Conservation (phyloP, 2,113 vertebrate genomes). For the Gavialis gangeticus region DNA sequence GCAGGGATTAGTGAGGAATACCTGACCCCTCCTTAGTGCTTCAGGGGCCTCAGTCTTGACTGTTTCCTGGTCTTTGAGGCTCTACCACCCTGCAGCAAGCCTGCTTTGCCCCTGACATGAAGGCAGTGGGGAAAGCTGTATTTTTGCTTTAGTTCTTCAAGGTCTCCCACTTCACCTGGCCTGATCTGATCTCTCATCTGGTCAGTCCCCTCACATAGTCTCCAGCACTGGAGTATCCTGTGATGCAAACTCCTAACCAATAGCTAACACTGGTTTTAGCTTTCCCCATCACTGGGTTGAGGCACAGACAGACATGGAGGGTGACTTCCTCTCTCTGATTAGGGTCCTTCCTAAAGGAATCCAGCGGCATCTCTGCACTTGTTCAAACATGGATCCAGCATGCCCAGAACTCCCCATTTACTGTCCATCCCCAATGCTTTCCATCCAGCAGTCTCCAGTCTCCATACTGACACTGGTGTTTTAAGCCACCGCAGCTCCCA, state of each 20-base stretch:
- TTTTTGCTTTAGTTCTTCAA: neutral
- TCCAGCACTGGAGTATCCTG: constrained; percentile 1
- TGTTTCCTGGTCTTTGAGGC: neutral
- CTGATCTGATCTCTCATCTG: neutral
- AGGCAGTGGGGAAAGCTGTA: neutral
- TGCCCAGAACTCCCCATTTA: neutral
- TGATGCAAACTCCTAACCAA: neutral
- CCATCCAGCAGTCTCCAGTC: neutral
- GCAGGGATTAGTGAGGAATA: neutral
- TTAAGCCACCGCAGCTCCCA: constrained; percentile 1
- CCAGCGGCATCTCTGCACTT: neutral
- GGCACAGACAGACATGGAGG: neutral
- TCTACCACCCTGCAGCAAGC: neutral
- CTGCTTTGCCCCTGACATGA: neutral
- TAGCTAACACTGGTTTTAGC: no score
- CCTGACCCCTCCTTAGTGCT: neutral
- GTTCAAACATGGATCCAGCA: neutral
- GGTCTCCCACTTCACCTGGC: neutral
- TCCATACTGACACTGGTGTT: neutral
- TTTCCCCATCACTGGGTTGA: no score
- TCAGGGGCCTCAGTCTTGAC: neutral
- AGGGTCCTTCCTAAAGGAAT: neutral
- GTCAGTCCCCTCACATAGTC: neutral
- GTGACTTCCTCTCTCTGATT: neutral
- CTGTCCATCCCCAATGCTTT: neutral